Evolutionary conservation across 2,113 vertebrate genomes (phyloP).

Genomic region (Cranoglanis bouderius): DNA sequence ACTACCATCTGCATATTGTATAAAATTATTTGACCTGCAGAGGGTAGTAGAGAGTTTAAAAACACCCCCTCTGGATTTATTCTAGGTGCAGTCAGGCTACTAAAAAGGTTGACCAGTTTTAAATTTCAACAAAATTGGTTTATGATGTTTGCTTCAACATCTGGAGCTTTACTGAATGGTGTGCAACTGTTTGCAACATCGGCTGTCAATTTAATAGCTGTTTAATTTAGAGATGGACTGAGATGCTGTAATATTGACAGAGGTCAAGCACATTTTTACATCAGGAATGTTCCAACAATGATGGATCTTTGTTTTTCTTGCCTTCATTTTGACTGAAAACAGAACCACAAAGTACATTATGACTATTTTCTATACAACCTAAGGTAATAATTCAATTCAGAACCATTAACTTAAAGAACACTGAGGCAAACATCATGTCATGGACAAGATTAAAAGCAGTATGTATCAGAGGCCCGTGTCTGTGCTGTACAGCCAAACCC

Average conservation of each 20-base stretch:
- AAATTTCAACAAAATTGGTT: neutral
- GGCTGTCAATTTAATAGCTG: neutral
- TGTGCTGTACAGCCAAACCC: constrained; percentile 8
- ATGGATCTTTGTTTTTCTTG: neutral
- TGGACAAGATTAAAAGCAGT: neutral
- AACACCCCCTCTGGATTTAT: neutral
- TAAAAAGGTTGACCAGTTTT: neutral
- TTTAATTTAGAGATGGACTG: neutral
- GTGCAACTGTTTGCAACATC: neutral
- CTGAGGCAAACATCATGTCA: neutral
- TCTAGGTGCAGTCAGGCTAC: neutral
- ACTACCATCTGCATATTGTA: neutral
- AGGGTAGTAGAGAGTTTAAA: neutral
- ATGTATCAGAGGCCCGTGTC: neutral
- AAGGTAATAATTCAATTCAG: neutral
- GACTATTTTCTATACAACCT: neutral
- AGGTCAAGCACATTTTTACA: neutral
- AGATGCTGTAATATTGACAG: neutral
- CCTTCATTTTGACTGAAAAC: neutral
- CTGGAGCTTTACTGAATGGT: neutral
- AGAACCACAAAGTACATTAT: neutral
- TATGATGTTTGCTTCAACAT: neutral
- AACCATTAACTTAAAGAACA: neutral
- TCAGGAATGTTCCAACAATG: neutral
- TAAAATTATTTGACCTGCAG: constrained; percentile 15